Evolutionary conservation across 2,888 invertebrate genomes (phyloP), one percentile per base, ranked within the genome.

Genomic region (Heliconius erato): DNA sequence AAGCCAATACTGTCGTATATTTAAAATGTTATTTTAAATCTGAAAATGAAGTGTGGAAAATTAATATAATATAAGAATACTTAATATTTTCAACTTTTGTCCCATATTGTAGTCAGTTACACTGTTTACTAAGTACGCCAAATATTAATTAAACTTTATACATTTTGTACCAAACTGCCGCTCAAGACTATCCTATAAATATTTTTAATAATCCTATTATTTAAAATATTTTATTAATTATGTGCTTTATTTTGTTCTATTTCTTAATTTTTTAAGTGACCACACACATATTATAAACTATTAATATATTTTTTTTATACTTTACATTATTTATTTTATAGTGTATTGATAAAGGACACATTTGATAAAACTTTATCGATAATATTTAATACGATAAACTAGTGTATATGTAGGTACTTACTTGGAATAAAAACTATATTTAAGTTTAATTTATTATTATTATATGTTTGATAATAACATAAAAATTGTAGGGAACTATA

Each of bases 161-260:
- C 54, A 54, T 54, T 7, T 54, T 6, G 54, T 32, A 68, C 32
- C 68, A 3, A 69, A 69, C 69, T 71, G n/a, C n/a, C 40, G n/a
- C 40, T 71, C 71, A 44, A 71, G n/a, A 44, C 71, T 71, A 44
- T 44, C n/a, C n/a, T 44, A 44, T 44, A 26, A 71, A 26, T 71
- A 44, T 14, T 71, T 44, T 44, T 71, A 26, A n/a, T n/a, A 71
- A 26, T 26, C 26, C 44, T 44, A 19, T 69, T n/a, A 71, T 19
- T 54, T 54, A 16, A 40, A 71, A n/a, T 71, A 71, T 44, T n/a
- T n/a, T 63, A n/a, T n/a, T 32, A n/a, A n/a, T 23, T 19, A n/a
- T 11, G 23, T 19, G 19, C 32, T 69, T 35, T 35, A 35, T 35
- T 69, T 35, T 69, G 35, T 69, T 35, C 19, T 11, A 28, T 23